phyloP scores from a whole-genome alignment of 2,888 invertebrate genomes.

The Elysia crispata region DNA sequence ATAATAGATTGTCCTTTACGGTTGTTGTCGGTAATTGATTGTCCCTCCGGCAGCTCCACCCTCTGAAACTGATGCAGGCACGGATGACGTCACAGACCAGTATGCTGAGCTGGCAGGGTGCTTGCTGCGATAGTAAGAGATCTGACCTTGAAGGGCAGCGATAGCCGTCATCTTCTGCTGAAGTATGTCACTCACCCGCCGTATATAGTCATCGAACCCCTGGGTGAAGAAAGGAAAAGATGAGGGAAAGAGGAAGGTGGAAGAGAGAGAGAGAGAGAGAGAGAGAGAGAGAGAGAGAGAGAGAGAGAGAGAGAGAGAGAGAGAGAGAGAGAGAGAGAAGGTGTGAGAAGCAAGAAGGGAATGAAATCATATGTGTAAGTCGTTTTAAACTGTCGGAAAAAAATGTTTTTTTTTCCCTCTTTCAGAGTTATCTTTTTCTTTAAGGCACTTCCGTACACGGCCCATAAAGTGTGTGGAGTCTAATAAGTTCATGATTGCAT shows the following conservation, averaged over 20 bases:
- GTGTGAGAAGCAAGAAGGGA: too few species aligned
- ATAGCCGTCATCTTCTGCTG: constrained; percentile 68
- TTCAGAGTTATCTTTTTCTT: too few species aligned
- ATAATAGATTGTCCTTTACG: too few species aligned
- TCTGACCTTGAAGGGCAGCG: constrained; percentile 64
- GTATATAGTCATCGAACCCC: constrained; percentile 69
- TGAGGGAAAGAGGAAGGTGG: too few species aligned
- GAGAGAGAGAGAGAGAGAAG: not conserved
- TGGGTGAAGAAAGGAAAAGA: constrained; percentile 53
- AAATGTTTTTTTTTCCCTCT: too few species aligned
- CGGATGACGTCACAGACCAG: constrained; percentile 15
- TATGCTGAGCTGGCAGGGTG: constrained; percentile 17
- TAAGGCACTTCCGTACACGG: too few species aligned
- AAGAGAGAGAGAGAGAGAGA: not conserved
- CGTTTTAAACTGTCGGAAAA: too few species aligned
- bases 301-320: too few species aligned
- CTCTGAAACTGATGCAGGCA: constrained; percentile 17
- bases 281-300: constrained; percentile 11
- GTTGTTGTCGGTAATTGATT: too few species aligned
- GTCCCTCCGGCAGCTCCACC: not conserved
- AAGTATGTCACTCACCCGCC: constrained; percentile 62
- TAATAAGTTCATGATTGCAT: too few species aligned
- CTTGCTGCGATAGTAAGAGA: constrained; percentile 55
- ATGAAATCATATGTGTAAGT: too few species aligned
- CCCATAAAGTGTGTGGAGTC: too few species aligned